phyloP scores from a whole-genome alignment of 2,113 vertebrate genomes.

The Caracal caracal region DNA sequence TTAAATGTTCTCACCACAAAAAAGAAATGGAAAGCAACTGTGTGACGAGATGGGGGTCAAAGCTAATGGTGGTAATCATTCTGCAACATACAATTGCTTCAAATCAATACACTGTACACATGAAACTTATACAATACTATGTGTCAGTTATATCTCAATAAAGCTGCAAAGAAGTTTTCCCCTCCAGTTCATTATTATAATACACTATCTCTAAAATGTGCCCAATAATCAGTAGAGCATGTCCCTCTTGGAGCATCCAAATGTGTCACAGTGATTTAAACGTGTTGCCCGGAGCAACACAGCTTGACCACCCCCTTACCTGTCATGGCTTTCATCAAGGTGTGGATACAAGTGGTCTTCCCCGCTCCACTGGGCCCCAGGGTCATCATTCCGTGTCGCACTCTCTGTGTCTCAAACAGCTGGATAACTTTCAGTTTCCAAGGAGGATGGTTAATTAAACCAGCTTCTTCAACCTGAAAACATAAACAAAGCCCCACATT shows the following conservation, averaged over 20 bases:
- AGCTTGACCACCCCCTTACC: constrained; percentile 81
- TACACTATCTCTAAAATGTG: neutral
- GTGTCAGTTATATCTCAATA: neutral
- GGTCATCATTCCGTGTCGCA: constrained; percentile 97
- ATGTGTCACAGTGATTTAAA: neutral
- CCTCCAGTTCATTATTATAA: neutral
- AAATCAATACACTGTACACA: neutral
- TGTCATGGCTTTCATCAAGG: constrained; percentile 95
- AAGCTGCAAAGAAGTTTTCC: neutral
- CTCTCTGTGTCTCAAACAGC: constrained; percentile 95
- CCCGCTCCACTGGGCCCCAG: constrained; percentile 96
- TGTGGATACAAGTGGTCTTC: constrained; percentile 95
- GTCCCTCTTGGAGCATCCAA: neutral
- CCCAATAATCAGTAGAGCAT: neutral
- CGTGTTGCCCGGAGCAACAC: neutral
- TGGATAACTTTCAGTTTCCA: constrained; percentile 98
- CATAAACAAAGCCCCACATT: neutral
- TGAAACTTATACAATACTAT: neutral
- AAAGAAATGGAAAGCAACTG: neutral
- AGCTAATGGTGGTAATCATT: neutral
- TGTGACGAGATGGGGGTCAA: neutral
- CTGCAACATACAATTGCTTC: neutral
- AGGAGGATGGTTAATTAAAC: constrained; percentile 93
- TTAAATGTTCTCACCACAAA: neutral
- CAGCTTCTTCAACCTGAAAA: constrained; percentile 91